Evolutionary conservation across 2,888 invertebrate genomes (phyloP).

Genomic region (Scelioninae gen. 1): DNA sequence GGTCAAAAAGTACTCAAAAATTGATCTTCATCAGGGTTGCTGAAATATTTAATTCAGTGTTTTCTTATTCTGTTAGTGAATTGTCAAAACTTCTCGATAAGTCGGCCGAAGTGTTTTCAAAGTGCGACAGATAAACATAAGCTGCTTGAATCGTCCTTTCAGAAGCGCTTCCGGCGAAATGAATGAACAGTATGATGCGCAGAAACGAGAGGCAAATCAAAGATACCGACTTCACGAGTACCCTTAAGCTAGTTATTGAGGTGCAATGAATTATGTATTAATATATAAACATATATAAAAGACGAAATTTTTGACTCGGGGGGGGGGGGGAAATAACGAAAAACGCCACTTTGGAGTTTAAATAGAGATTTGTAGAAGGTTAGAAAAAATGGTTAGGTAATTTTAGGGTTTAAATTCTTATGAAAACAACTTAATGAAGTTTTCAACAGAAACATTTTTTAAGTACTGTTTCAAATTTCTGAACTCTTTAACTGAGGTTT

Average conservation of each 20-base stretch:
- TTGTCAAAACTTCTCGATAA: constrained; percentile 53
- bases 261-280: constrained; percentile 53
- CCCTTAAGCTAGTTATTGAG: constrained; percentile 65
- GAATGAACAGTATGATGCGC: constrained; percentile 57
- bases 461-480: no score
- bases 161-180: constrained; percentile 65
- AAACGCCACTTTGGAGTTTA: constrained; percentile 1
- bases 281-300: constrained; percentile 38
- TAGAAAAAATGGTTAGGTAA: neutral
- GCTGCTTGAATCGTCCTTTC: constrained; percentile 56
- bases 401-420: no score
- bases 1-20: no score
- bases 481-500: no score
- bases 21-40: no score
- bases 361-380: neutral
- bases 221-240: constrained; percentile 63
- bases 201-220: constrained; percentile 53
- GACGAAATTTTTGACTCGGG: constrained; percentile 41
- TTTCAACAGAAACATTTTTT: no score
- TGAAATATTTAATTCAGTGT: neutral
- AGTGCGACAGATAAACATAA: constrained; percentile 58
- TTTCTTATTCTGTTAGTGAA: constrained; percentile 20
- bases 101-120: constrained; percentile 46
- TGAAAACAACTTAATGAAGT: no score
- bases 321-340: constrained; percentile 2